Conservation (phyloP, 2,888 invertebrate species). For the Acrocyrtus sp. region DNA sequence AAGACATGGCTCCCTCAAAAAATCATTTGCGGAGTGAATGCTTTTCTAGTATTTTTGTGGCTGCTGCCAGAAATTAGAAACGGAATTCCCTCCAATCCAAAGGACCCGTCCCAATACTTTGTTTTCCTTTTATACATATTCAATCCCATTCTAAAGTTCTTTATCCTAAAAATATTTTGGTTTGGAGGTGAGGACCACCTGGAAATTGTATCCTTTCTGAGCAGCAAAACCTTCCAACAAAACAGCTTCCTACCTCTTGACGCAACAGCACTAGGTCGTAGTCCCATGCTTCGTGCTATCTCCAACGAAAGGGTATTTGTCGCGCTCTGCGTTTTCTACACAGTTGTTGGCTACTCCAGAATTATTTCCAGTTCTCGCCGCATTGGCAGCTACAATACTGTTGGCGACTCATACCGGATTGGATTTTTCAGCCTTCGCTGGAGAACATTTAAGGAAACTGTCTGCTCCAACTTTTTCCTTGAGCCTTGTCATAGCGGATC, state of each 20-base stretch:
- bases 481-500: background rate
- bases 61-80: background rate
- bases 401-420: background rate
- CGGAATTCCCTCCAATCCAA: background rate
- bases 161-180: conserved; percentile 5
- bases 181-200: background rate
- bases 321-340: too few relatives aligned
- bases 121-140: background rate
- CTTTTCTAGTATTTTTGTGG: conserved; percentile 4
- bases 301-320: too few relatives aligned
- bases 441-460: background rate
- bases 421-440: background rate
- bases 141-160: background rate
- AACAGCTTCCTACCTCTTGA: too few relatives aligned
- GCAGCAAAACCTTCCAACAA: too few relatives aligned
- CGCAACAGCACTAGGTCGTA: too few relatives aligned
- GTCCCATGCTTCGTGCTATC: too few relatives aligned
- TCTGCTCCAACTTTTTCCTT: conserved; percentile 7
- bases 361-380: too few relatives aligned
- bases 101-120: conserved; percentile 10
- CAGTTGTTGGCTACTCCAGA: too few relatives aligned
- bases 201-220: background rate
- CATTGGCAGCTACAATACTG: too few relatives aligned
- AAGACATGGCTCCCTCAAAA: conserved; percentile 13
- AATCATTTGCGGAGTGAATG: background rate